A percentile compares a stretch with the other conserved stretches of the same genome.
These are phyloP conservation scores for Balaeniceps rex DNA, from an alignment of 2,113 vertebrate species.

Conservation along the genomic window DNA sequence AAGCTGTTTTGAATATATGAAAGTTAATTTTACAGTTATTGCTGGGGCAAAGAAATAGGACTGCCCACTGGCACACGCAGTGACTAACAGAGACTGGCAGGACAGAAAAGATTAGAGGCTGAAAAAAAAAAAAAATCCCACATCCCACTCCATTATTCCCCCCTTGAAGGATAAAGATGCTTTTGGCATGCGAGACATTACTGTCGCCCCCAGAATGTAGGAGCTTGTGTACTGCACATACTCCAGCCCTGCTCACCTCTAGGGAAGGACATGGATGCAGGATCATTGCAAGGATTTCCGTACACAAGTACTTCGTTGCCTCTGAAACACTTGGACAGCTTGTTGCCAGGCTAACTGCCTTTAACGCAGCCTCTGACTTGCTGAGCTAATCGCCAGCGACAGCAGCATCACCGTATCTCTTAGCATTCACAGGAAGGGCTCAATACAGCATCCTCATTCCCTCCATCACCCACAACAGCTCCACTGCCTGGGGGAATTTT, in stretches of 20 bases:
- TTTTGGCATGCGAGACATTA: background rate
- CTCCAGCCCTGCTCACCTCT: background rate
- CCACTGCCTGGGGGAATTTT: too few species aligned
- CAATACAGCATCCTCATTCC: background rate
- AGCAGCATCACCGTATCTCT: background rate
- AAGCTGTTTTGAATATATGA: background rate
- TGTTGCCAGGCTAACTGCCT: background rate
- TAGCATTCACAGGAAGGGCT: background rate
- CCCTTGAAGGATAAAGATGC: background rate
- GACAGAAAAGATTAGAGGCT: background rate
- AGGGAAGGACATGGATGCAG: background rate
- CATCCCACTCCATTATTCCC: background rate
- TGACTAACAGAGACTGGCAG: background rate
- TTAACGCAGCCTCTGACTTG: background rate
- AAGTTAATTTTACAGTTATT: background rate
- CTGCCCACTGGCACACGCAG: background rate
- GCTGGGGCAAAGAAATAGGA: background rate
- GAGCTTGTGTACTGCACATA: background rate
- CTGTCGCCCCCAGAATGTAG: background rate
- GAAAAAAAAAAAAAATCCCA: background rate
- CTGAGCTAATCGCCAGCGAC: background rate
- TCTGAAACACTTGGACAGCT: background rate
- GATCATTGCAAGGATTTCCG: background rate
- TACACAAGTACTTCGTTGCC: rapidly evolving
- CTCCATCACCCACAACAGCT: background rate